phyloP scores from a whole-genome alignment of 2,888 invertebrate species.

The Tipula vernalis region DNA sequence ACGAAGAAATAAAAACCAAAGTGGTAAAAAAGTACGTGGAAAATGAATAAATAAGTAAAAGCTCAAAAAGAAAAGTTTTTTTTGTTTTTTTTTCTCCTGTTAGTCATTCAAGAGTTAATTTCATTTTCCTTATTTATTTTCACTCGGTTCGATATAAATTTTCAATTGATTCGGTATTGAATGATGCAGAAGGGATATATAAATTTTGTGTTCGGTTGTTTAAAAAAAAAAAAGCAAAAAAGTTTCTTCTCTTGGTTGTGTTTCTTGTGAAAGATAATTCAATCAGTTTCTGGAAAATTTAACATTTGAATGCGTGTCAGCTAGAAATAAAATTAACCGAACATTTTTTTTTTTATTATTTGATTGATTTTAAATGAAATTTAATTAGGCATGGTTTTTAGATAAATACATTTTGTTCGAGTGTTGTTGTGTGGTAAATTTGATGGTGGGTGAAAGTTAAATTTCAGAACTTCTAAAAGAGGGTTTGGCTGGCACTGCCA shows the following conservation, averaged over 20 bases:
- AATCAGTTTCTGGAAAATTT: background rate
- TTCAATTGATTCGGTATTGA: background rate
- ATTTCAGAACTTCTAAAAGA: no score
- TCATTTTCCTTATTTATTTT: conserved; percentile 4
- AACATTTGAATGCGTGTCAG: background rate
- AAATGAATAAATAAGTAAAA: background rate
- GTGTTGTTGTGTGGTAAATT: no score
- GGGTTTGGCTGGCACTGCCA: no score
- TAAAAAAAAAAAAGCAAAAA: background rate
- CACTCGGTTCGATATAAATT: background rate
- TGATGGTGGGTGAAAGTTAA: no score
- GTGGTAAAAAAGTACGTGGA: background rate
- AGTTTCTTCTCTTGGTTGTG: background rate
- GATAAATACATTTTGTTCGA: no score
- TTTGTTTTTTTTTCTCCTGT: background rate
- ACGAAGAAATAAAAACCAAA: background rate
- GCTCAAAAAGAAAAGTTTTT: background rate
- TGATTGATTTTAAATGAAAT: background rate
- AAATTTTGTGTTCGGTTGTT: background rate
- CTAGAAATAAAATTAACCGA: background rate
- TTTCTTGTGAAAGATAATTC: background rate
- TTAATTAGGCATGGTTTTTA: background rate
- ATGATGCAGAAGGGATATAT: background rate
- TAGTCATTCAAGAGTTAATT: background rate
- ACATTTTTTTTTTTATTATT: background rate